Percentiles rank a stretch among this genome's conserved stretches.
These are phyloP conservation scores for Regulus satrapa DNA, from an alignment of 2,113 vertebrate genomes.

Conservation along the genomic window DNA sequence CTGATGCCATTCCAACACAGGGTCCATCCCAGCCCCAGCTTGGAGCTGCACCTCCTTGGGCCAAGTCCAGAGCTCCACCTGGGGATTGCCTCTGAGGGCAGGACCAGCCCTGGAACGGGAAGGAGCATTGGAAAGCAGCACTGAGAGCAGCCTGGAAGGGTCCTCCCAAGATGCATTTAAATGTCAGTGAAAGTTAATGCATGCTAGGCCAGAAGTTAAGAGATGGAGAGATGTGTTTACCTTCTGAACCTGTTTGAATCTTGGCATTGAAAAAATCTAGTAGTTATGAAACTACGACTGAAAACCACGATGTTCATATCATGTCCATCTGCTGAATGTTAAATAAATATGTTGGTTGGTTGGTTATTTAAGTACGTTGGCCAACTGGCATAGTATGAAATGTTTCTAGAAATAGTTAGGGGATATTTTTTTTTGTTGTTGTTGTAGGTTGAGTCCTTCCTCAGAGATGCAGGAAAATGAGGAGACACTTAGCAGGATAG, in stretches of 20 bases:
- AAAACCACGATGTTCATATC: slow-evolving; percentile 97
- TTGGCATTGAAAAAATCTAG: slow-evolving; percentile 79
- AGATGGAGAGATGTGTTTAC: slow-evolving; percentile 50
- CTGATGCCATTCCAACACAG: neutral
- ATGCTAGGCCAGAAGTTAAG: neutral
- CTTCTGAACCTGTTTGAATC: slow-evolving; percentile 71
- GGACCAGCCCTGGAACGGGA: neutral
- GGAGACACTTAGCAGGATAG: slow-evolving; percentile 27
- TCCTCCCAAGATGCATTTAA: slow-evolving; percentile 23
- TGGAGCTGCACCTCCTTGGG: neutral
- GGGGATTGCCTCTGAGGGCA: neutral
- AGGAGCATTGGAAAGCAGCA: neutral
- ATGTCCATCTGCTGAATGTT: slow-evolving; percentile 97
- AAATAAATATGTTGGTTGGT: slow-evolving; percentile 84
- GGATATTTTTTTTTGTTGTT: slow-evolving; percentile 59
- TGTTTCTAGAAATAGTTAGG: slow-evolving; percentile 75
- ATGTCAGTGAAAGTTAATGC: slow-evolving; percentile 35
- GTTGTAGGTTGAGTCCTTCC: slow-evolving; percentile 65
- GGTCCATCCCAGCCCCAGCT: neutral
- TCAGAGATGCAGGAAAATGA: slow-evolving; percentile 33
- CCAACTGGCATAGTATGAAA: slow-evolving; percentile 77
- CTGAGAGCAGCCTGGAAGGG: slow-evolving; percentile 35
- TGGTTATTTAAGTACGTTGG: slow-evolving; percentile 79
- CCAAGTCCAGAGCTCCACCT: neutral
- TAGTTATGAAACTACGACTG: slow-evolving; percentile 92